Evolutionary conservation across 2,888 invertebrate genomes (phyloP).

Genomic region (Andrena camellia): DNA sequence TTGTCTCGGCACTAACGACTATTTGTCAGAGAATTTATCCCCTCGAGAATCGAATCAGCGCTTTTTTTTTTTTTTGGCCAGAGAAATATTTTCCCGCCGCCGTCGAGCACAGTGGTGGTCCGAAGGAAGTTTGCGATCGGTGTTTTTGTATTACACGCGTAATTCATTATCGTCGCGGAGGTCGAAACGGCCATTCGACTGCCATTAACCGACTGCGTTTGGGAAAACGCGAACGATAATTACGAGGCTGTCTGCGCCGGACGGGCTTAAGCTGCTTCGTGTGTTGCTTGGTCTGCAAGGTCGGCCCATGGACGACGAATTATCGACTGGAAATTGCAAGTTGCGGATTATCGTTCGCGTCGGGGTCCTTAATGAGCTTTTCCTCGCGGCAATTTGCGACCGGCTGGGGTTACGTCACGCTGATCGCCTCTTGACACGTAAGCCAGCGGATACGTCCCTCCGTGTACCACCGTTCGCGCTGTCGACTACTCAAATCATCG

Average conservation of each 20-base stretch:
- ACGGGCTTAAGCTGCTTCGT: neutral
- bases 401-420: slow-evolving; percentile 17
- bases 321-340: slow-evolving; percentile 57
- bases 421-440: neutral
- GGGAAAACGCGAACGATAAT: slow-evolving; percentile 9
- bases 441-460: neutral
- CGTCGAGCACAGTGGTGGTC: no score
- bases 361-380: slow-evolving; percentile 59
- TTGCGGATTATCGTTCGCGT: slow-evolving; percentile 49
- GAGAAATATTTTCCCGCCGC: neutral
- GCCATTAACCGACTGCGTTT: no score
- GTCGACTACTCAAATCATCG: neutral
- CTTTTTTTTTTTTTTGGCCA: neutral
- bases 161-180: no score
- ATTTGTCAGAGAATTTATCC: neutral
- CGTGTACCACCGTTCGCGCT: neutral
- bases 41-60: neutral
- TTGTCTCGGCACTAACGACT: neutral
- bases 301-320: slow-evolving; percentile 44
- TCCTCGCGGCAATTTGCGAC: slow-evolving; percentile 52
- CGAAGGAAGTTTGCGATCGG: no score
- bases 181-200: no score
- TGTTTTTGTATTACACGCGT: no score
- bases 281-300: slow-evolving; percentile 47
- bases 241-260: neutral